Evolutionary conservation across 2,797 vertebrate genomes (phyloP), one percentile per base, ranked within the genome.

Genomic region (Masticophis lateralis): DNA sequence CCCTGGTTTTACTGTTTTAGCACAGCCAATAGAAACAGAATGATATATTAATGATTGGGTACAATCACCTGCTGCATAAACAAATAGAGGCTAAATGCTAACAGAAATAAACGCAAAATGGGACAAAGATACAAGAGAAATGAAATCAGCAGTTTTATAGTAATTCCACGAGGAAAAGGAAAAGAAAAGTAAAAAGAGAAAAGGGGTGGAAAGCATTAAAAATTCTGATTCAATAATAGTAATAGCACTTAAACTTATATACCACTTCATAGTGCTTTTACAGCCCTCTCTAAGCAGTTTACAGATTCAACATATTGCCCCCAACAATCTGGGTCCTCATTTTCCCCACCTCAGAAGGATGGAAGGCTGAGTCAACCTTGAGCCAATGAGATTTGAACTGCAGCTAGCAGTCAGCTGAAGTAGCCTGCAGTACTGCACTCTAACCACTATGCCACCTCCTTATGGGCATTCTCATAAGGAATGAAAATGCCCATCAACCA

Each of bases 41-140:
- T 94, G 32, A 95, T 88, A 86, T 91, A 91, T 92, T 91, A 92
- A 63, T 91, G 95, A 88, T 90, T 90, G 92, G 94, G 92, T 93
- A 63, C 51, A 63, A 90, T 37, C n/a, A 27, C 2, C 13, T 9
- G 11, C 43, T 53, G 28, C 61, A 61, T 53, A 9, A 88, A 7
- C 51, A 18, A 74, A 57, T 5, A 32, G 37, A 59, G 25, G 8
- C 22, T 14, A 63, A 88, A 12, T 74, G 18, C 3, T 74, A 20
- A 74, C 28, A 87, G 28, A 61, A 32, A 13, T 27, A 47, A 43
- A 91, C n/a, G 28, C 32, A 57, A 90, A 83, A 57, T n/a, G 37
- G 37, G 55, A 5, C 25, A 2, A 16, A 11, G 90, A 59, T 28
- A 47, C 22, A 47, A 47, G 13, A n/a, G 16, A 47, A 32, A 37